Conservation (phyloP, 2,888 invertebrate genomes). For the Trachelus iudaicus region DNA sequence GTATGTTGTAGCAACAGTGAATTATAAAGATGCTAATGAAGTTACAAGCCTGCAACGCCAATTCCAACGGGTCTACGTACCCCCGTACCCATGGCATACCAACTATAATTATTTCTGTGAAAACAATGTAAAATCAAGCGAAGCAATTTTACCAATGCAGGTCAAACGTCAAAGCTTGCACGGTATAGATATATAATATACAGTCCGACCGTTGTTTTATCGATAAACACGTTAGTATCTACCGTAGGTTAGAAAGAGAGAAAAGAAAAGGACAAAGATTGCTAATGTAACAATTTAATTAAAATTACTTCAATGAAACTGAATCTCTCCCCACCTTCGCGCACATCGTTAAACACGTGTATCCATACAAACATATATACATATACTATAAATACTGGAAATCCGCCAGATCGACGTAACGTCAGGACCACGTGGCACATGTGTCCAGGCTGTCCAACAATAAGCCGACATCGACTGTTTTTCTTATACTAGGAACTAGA, state of each 20-base stretch:
- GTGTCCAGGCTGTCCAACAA: not conserved
- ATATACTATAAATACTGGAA: not conserved
- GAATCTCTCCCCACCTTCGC: not conserved
- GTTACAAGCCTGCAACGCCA: not conserved
- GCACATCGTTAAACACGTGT: not conserved
- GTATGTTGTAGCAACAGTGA: not conserved
- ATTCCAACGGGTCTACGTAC: not conserved
- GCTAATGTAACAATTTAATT: not conserved
- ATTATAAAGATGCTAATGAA: not conserved
- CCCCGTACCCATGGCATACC: not conserved
- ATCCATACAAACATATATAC: not conserved
- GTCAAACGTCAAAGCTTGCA: not conserved
- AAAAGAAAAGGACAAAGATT: not conserved
- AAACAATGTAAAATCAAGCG: not conserved
- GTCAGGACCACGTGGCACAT: not conserved
- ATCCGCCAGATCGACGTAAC: not conserved
- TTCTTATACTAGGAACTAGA: not conserved
- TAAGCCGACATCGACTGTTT: not conserved
- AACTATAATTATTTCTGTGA: not conserved
- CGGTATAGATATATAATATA: not conserved
- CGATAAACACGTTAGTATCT: not conserved
- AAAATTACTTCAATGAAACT: not conserved
- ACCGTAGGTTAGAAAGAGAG: not conserved
- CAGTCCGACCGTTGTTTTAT: not conserved
- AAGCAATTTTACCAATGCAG: not conserved